Conservation (phyloP, 2,113 vertebrate species). For the Nesogale talazaci region DNA sequence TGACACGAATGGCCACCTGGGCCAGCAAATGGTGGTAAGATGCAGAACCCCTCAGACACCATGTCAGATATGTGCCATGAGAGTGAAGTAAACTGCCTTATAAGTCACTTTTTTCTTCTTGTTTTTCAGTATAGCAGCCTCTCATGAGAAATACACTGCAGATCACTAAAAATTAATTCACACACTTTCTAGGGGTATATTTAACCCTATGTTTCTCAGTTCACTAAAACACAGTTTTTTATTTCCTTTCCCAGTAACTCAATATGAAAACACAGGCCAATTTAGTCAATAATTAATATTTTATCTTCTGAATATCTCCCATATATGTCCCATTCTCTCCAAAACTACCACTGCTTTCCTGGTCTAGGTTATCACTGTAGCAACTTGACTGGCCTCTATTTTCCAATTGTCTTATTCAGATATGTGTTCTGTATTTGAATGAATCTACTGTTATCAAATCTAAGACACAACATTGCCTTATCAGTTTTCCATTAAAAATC, state of each 20-base stretch:
- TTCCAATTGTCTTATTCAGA: background rate
- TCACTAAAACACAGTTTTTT: background rate
- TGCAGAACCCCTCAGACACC: background rate
- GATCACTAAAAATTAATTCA: background rate
- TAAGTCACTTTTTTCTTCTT: background rate
- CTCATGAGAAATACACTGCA: background rate
- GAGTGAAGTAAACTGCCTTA: background rate
- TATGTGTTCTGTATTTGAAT: background rate
- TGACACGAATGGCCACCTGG: too few species aligned
- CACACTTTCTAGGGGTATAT: background rate
- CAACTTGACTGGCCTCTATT: background rate
- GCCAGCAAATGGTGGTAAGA: background rate
- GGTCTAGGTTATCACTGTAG: background rate
- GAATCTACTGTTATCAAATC: background rate
- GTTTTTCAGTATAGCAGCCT: background rate
- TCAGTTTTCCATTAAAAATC: background rate
- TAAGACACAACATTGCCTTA: background rate
- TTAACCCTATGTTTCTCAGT: background rate
- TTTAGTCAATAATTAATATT: background rate
- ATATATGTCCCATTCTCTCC: background rate
- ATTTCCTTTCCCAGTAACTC: slow-evolving; percentile 4
- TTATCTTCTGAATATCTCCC: background rate
- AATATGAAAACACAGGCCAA: slow-evolving; percentile 3
- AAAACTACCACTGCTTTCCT: background rate
- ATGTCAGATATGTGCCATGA: background rate